Evolutionary conservation across 2,888 invertebrate genomes (phyloP), one percentile per base, ranked within the genome.

Genomic region (Limnephilus rhombicus): DNA sequence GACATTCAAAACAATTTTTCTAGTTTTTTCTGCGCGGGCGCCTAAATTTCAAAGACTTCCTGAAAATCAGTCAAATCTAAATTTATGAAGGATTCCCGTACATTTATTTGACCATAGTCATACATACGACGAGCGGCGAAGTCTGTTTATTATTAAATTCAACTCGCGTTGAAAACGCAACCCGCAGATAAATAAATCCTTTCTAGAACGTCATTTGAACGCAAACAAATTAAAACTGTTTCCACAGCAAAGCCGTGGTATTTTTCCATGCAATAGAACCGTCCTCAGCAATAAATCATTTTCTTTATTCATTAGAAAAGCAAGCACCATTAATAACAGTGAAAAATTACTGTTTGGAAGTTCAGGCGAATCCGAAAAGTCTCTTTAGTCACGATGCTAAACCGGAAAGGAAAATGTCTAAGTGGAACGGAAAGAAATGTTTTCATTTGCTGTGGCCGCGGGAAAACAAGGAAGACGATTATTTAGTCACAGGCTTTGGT

Each of bases 361-460:
- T 68, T 68, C 24, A 24, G 68, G 24, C 68, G 9, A 68, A 68
- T 68, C 68, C 68, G 68, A 68, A 83, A 83, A 83, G 83, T 37
- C 83, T 83, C 83, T 41, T 34, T 37, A 83, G 83, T 83, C 37
- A 34, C 37, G 83, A 41, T 68, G 24, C n/a, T 68, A 83, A 37
- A 83, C 37, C 37, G 34, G 83, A 83, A 83, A 83, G 24, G 83
- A 83, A 83, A 83, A 83, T 83, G 34, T 34, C 37, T 41, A 34
- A 31, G 37, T 37, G 83, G 37, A 83, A 37, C 37, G 83, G 83
- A 83, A 68, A 68, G 68, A 68, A 68, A 83, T 83, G 37, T 83
- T 83, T 83, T 83, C 37, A n/a, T 37, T 18, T 13, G 37, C 83
- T 24, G 12, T 68, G 68, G 68, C 24, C 13, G 82, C 13, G 82